These are phyloP conservation scores for Diorhabda elongata DNA, from an alignment of 1,140 invertebrate species.

Conservation along the genomic window DNA sequence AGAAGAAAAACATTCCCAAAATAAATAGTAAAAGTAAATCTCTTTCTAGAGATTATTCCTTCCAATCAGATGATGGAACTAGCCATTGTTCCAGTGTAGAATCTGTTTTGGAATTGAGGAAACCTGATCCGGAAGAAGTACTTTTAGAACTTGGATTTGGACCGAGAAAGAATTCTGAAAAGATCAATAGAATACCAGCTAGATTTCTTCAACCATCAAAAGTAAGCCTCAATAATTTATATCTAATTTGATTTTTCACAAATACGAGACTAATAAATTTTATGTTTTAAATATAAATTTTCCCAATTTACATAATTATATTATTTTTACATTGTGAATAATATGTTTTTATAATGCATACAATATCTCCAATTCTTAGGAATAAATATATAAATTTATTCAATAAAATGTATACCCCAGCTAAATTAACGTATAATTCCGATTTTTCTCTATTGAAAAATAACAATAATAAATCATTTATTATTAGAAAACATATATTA, in stretches of 20 bases:
- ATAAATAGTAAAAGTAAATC: constrained; percentile 6
- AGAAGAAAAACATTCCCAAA: not conserved
- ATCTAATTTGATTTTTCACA: constrained; percentile 3
- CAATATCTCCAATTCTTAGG: not conserved
- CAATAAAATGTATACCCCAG: too few species aligned
- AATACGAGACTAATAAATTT: constrained; percentile 11
- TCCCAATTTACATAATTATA: not conserved
- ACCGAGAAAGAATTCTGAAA: constrained; percentile 52
- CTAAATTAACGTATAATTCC: too few species aligned
- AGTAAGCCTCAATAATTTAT: constrained; percentile 26
- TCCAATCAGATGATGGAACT: constrained; percentile 62
- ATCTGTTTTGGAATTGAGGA: constrained; percentile 66
- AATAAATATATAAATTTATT: too few species aligned
- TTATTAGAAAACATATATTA: too few species aligned
- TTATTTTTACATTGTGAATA: too few species aligned
- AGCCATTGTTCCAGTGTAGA: constrained; percentile 72
- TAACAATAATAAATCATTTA: too few species aligned
- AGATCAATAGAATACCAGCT: constrained; percentile 63
- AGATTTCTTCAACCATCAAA: constrained; percentile 49
- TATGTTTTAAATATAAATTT: constrained; percentile 11
- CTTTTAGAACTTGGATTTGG: constrained; percentile 68
- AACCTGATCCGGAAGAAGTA: constrained; percentile 71
- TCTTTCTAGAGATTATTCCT: constrained; percentile 55
- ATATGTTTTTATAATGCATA: not conserved
- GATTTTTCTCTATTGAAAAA: too few species aligned